Conservation (phyloP, 1,140 invertebrate genomes). For the Euura saliciscinereae region DNA sequence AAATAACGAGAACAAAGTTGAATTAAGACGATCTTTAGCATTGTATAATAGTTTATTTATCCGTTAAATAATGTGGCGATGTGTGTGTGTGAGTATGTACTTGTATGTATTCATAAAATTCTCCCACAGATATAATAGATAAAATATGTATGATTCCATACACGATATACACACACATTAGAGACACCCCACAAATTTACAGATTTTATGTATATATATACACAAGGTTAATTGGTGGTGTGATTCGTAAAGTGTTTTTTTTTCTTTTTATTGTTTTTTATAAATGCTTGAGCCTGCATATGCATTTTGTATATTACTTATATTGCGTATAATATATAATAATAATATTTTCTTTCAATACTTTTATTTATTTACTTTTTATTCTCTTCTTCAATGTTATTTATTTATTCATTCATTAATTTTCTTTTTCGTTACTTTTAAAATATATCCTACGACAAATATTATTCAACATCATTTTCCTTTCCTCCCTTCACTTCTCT, state of each 20-base stretch:
- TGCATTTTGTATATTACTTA: slow-evolving; percentile 26
- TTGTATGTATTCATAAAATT: too few relatives aligned
- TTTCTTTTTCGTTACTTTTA: slow-evolving; percentile 35
- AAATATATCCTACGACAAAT: slow-evolving; percentile 46
- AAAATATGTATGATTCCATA: not conserved
- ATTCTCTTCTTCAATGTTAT: too few relatives aligned
- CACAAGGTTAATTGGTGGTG: not conserved
- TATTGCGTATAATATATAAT: slow-evolving; percentile 5
- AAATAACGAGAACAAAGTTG: too few relatives aligned
- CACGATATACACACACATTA: not conserved
- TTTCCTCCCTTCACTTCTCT: not conserved
- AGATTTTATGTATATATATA: not conserved
- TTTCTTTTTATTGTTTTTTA: slow-evolving; percentile 6
- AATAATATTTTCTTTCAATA: slow-evolving; percentile 15
- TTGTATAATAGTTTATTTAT: slow-evolving; percentile 6
- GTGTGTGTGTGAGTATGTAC: not conserved
- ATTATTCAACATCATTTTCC: slow-evolving; percentile 33
- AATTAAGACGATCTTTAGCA: not conserved
- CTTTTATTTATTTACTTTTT: not conserved
- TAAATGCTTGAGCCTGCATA: slow-evolving; percentile 41
- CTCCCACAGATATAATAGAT: too few relatives aligned
- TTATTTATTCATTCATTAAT: not conserved
- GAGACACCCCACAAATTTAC: not conserved
- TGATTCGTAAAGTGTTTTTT: not conserved
- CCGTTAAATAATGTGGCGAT: not conserved